Base-by-base conservation (phyloP, 2,113 vertebrate species). In the Pelvicachromis taeniatus region DNA sequence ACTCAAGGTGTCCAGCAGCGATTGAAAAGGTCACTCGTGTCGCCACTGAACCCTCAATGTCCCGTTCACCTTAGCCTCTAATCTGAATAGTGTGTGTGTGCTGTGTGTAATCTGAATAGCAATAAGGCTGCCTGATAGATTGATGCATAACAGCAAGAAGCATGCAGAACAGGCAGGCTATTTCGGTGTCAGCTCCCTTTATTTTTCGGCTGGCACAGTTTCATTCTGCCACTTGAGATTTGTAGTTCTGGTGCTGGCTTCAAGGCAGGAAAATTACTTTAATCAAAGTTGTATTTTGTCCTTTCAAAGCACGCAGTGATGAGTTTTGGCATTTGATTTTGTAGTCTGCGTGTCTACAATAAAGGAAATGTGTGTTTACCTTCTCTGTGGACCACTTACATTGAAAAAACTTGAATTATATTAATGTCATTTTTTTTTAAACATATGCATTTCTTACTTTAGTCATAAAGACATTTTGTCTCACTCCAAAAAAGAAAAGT, bases 101-200 rank as follows among this genome's bases (percentile, higher is more conserved):
- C 45, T 70, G 90, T 84, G 88, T 89, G 92, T 79, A 95, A 95
- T 96, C 92, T 94, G 93, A 96, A 95, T 96, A 92, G 91, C 86
- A 95, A 96, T 94, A 89, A 94, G 94, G 87, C 42, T 38, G 77
- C 77, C 85, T 96, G 96, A 96, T 95, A 95, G 95, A 96, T 96
- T 95, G 95, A 96, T 95, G 95, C 90, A 94, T 95, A 96, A 96
- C 95, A 93, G 89, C 86, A 91, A 90, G 45, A 85, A 94, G 93
- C 96, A 94, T 94, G 89, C 93, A 94, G 89, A 92, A 83, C 92
- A 91, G 88, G 56, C 4, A 7, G 83, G 56, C 88, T 68, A 84
- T 85, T 89, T 90, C 80, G 79, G 85, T 91, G 93, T 91, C 92
- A 85, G 77, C 84, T 91, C 89, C 83, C 84, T 91, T 94, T 90